Evolutionary conservation across 2,113 vertebrate species (phyloP).

Genomic region (Anser brachyrhynchus): DNA sequence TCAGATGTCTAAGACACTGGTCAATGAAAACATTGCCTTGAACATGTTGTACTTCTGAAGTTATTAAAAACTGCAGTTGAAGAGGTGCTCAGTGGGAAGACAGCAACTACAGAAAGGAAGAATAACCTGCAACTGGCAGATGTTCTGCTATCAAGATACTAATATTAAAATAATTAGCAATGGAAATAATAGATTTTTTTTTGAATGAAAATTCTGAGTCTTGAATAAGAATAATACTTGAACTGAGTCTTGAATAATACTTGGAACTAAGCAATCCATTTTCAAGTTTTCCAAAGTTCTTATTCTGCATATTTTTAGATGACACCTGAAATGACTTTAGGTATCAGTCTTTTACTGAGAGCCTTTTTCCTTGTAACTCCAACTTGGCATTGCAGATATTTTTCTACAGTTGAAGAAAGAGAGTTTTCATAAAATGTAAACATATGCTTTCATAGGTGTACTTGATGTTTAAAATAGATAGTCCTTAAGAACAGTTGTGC

Average conservation of each 20-base stretch:
- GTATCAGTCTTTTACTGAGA: background rate
- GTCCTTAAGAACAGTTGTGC: background rate
- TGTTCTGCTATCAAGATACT: background rate
- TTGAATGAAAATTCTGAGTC: background rate
- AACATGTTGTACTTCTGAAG: background rate
- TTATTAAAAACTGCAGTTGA: background rate
- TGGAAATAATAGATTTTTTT: background rate
- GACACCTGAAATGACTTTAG: background rate
- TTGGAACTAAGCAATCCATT: background rate
- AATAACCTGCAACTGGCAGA: background rate
- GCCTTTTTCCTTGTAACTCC: background rate
- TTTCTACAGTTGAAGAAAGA: background rate
- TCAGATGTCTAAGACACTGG: background rate
- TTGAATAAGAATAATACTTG: background rate
- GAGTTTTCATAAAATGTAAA: background rate
- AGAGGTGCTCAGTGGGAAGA: background rate
- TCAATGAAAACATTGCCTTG: background rate
- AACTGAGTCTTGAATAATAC: background rate
- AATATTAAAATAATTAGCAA: background rate
- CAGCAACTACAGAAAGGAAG: rapidly evolving
- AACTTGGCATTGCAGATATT: background rate
- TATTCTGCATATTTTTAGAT: background rate
- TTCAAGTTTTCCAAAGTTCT: background rate
- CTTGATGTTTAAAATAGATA: background rate
- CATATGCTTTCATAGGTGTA: background rate